Conservation (phyloP, 2,113 vertebrate genomes). For the Cavia aperea region DNA sequence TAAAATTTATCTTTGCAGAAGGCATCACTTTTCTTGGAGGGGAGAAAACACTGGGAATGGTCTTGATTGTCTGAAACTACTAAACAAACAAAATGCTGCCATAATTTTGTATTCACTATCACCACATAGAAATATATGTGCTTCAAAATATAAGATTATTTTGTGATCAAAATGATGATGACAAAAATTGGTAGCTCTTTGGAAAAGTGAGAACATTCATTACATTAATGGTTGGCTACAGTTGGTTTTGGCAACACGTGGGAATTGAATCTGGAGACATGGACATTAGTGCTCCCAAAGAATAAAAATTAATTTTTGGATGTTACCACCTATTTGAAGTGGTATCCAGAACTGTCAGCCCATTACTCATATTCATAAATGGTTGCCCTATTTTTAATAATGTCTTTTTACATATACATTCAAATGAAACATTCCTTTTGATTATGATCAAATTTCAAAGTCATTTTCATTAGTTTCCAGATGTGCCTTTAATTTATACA, state of each 20-base stretch:
- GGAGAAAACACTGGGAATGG: not conserved
- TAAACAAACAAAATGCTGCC: not conserved
- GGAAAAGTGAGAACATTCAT: not conserved
- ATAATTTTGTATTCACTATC: not conserved
- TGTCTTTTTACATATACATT: not conserved
- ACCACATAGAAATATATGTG: not conserved
- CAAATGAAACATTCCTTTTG: not conserved
- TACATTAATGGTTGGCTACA: not conserved
- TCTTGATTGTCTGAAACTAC: not conserved
- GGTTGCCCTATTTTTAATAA: not conserved
- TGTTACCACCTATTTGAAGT: not conserved
- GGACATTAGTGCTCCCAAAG: not conserved
- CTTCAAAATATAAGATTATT: not conserved
- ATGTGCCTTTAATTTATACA: not conserved
- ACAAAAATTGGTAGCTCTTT: not conserved
- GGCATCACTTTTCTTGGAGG: not conserved
- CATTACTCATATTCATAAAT: not conserved
- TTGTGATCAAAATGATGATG: not conserved
- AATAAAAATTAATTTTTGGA: not conserved
- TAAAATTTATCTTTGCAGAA: not conserved
- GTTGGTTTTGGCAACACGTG: not conserved
- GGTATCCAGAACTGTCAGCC: not conserved
- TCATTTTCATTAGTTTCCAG: not conserved
- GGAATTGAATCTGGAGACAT: not conserved
- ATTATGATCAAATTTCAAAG: not conserved